Conservation (phyloP, 2,888 invertebrate genomes). For the Apocheima hispidaria region DNA sequence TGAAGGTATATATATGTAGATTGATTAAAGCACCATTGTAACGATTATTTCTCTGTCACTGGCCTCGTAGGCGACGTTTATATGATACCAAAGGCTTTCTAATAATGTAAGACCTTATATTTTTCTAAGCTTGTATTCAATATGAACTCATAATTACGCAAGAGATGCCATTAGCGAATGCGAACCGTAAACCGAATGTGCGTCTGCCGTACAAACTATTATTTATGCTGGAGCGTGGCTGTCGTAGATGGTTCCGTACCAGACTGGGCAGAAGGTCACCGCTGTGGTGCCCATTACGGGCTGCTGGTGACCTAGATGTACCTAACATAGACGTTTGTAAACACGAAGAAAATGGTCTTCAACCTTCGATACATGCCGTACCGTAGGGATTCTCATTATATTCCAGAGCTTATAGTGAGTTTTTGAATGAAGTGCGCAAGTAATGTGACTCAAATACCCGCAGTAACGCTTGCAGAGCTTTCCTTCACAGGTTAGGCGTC, state of each 20-base stretch:
- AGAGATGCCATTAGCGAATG: constrained; percentile 15
- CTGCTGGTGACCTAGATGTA: constrained; percentile 16
- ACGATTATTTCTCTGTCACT: not conserved
- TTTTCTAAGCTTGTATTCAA: constrained; percentile 21
- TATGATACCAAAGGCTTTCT: constrained; percentile 14
- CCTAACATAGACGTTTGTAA: not conserved
- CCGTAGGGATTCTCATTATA: not conserved
- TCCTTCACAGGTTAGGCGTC: too few species aligned
- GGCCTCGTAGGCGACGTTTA: not conserved
- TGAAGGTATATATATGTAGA: not conserved
- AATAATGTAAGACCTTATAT: constrained; percentile 8
- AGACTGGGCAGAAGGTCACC: constrained; percentile 16
- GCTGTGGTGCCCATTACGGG: constrained; percentile 24
- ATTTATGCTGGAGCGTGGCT: not conserved
- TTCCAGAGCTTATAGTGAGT: not conserved
- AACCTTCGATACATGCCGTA: too few species aligned
- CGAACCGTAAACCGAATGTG: constrained; percentile 4
- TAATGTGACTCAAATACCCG: not conserved
- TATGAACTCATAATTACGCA: constrained; percentile 19
- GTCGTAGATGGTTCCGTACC: constrained; percentile 18
- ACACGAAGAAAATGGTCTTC: not conserved
- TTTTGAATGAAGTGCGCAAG: not conserved
- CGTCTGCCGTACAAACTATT: not conserved
- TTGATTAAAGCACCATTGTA: not conserved
- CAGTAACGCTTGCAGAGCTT: too few species aligned